Conservation (phyloP, 2,888 invertebrate genomes). For the Dryobotodes eremita region DNA sequence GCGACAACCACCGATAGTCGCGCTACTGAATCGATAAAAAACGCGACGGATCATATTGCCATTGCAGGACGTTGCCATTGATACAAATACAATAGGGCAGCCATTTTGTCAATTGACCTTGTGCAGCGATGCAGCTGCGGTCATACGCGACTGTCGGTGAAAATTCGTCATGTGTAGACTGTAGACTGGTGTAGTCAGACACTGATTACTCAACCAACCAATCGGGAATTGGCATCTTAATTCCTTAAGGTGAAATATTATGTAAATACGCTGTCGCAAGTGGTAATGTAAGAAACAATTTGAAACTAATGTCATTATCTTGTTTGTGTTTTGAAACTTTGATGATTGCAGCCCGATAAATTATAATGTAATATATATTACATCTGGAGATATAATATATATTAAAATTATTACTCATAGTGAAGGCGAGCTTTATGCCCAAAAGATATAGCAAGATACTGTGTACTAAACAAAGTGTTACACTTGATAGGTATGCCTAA, state of each 20-base stretch:
- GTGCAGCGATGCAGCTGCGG: conserved; percentile 58
- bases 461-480: neutral
- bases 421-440: neutral
- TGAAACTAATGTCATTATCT: conserved; percentile 44
- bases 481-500: conserved; percentile 24
- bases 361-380: too few relatives aligned
- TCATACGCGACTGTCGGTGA: conserved; percentile 43
- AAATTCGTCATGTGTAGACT: conserved; percentile 49
- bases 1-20: conserved; percentile 36
- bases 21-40: conserved; percentile 55
- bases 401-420: too few relatives aligned
- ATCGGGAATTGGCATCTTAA: conserved; percentile 31
- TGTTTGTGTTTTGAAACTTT: conserved; percentile 41
- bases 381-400: too few relatives aligned
- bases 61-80: conserved; percentile 53
- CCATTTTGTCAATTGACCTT: conserved; percentile 66
- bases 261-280: conserved; percentile 30
- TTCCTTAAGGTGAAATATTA: conserved; percentile 31
- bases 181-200: conserved; percentile 26
- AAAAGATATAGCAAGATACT: conserved; percentile 1
- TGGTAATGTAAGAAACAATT: conserved; percentile 31
- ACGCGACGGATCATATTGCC: conserved; percentile 49
- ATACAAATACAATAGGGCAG: conserved; percentile 56
- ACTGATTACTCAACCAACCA: conserved; percentile 47
- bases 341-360: neutral